Conservation (phyloP, 2,113 vertebrate species). For the Pelmatolapia mariae region DNA sequence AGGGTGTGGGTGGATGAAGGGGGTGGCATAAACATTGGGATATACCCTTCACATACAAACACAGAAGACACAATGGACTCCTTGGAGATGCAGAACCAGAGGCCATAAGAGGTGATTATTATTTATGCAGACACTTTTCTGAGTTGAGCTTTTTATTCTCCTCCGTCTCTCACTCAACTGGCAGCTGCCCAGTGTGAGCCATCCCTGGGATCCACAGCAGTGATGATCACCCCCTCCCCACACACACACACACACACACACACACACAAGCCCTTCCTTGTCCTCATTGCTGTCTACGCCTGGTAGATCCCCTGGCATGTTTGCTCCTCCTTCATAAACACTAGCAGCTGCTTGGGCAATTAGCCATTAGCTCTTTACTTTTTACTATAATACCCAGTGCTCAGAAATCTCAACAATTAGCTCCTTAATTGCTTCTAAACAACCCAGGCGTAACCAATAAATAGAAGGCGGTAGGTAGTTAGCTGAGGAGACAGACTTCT, state of each 20-base stretch:
- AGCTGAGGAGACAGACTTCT: conserved; percentile 29
- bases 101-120: conserved; percentile 63
- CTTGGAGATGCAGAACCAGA: conserved; percentile 40
- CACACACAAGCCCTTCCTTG: conserved; percentile 5
- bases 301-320: conserved; percentile 53
- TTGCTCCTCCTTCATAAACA: conserved; percentile 70
- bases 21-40: conserved; percentile 38
- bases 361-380: conserved; percentile 71
- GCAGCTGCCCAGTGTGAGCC: conserved; percentile 54
- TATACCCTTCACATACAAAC: conserved; percentile 24
- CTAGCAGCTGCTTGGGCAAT: conserved; percentile 74
- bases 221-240: conserved; percentile 11
- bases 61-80: conserved; percentile 2
- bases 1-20: background rate
- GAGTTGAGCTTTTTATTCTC: conserved; percentile 23
- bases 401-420: conserved; percentile 74
- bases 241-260: background rate
- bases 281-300: conserved; percentile 31
- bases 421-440: conserved; percentile 76
- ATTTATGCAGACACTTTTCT: conserved; percentile 55
- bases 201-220: conserved; percentile 29
- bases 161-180: conserved; percentile 44
- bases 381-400: conserved; percentile 68
- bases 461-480: conserved; percentile 53
- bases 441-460: conserved; percentile 69